These are phyloP conservation scores for Pontoporia blainvillei DNA, from an alignment of 2,113 vertebrate genomes.

Conservation along the genomic window DNA sequence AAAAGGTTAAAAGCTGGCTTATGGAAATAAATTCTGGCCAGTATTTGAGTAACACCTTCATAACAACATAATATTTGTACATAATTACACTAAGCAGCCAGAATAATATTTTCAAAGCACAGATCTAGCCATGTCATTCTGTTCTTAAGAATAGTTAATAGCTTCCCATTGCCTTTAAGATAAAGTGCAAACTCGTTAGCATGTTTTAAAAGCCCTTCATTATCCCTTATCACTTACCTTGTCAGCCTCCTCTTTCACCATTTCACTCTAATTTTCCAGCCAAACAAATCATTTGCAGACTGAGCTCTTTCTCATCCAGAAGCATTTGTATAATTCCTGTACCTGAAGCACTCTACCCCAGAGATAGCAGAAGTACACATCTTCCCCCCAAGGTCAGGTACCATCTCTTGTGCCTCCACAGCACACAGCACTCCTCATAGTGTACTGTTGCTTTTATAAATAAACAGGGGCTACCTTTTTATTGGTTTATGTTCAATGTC, in stretches of 20 bases:
- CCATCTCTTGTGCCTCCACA: not conserved
- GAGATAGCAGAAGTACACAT: not conserved
- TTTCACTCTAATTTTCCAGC: not conserved
- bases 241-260: not conserved
- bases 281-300: conserved; percentile 17
- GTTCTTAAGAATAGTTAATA: not conserved
- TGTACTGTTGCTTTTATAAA: not conserved
- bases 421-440: not conserved
- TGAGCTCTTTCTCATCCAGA: not conserved
- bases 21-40: not conserved
- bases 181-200: not conserved
- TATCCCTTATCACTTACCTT: not conserved
- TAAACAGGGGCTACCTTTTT: not conserved
- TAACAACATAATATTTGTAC: not conserved
- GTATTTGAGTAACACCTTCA: not conserved
- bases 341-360: conserved; percentile 2
- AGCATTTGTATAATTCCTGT: not conserved
- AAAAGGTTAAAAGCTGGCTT: not conserved
- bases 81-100: not conserved
- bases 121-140: not conserved
- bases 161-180: not conserved
- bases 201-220: not conserved
- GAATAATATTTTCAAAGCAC: conserved; percentile 27
- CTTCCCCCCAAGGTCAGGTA: not conserved
- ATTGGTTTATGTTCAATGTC: not conserved